These are phyloP conservation scores for Anthoscopus minutus DNA, from an alignment of 2,113 vertebrate species.

Conservation along the genomic window DNA sequence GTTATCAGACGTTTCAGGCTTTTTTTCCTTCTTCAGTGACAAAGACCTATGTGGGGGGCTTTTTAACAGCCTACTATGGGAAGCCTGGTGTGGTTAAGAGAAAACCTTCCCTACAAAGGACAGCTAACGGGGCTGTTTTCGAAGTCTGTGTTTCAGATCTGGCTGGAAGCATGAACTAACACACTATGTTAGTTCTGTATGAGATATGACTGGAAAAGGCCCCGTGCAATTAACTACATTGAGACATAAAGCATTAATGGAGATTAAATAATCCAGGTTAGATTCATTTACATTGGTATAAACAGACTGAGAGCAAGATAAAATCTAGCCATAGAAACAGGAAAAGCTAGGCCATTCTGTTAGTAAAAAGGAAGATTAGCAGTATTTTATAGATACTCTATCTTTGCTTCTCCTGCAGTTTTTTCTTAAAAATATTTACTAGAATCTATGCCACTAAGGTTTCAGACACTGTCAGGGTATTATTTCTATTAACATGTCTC, in stretches of 20 bases:
- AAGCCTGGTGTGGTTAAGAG: background rate
- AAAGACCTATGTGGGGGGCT: background rate
- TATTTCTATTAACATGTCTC: background rate
- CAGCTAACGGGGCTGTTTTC: background rate
- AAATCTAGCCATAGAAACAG: background rate
- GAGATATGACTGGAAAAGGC: background rate
- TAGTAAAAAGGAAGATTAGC: background rate
- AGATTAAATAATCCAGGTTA: background rate
- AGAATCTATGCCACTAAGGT: background rate
- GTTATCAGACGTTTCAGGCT: background rate
- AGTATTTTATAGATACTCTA: background rate
- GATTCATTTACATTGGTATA: background rate
- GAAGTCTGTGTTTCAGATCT: background rate
- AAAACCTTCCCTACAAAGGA: background rate
- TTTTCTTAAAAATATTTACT: background rate
- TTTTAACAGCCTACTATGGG: background rate
- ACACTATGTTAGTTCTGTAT: background rate
- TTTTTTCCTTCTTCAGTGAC: background rate
- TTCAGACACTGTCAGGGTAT: background rate
- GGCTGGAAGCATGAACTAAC: background rate
- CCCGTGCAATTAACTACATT: background rate
- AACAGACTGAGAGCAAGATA: background rate
- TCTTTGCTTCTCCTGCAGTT: background rate
- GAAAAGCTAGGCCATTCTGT: background rate
- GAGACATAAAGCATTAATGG: background rate